phyloP scores from a whole-genome alignment of 2,113 vertebrate species.

The Triplophysa rosa region DNA sequence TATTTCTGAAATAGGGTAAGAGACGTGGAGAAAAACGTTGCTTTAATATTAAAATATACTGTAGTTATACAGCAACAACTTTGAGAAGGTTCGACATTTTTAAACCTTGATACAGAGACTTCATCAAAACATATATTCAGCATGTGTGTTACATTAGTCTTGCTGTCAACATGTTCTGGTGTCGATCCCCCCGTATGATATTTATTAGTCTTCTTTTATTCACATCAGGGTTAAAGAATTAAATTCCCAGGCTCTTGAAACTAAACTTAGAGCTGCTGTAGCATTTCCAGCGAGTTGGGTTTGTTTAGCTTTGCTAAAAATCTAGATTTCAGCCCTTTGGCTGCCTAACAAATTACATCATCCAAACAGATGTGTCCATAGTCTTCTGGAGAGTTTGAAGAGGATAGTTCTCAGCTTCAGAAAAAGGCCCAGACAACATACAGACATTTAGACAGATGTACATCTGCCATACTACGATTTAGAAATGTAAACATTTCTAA shows the following conservation, averaged over 20 bases:
- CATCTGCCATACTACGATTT: too few relatives aligned
- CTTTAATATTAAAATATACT: too few relatives aligned
- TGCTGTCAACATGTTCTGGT: not conserved
- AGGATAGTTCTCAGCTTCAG: not conserved
- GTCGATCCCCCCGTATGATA: not conserved
- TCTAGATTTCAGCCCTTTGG: constrained; percentile 32
- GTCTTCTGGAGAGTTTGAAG: not conserved
- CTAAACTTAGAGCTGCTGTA: not conserved
- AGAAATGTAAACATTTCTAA: too few relatives aligned
- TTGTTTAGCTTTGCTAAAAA: constrained; percentile 19
- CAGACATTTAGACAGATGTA: too few relatives aligned
- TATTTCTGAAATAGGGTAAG: constrained; percentile 77
- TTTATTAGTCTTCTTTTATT: constrained; percentile 10
- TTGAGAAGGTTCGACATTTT: not conserved
- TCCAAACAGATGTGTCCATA: constrained; percentile 48
- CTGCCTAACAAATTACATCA: constrained; percentile 45
- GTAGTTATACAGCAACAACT: too few relatives aligned
- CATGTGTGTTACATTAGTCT: not conserved
- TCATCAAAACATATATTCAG: not conserved
- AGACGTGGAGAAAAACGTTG: not conserved
- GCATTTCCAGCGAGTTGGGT: not conserved
- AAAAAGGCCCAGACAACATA: too few relatives aligned
- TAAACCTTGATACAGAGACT: not conserved
- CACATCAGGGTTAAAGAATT: not conserved
- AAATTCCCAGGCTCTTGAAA: not conserved